Base-by-base conservation (phyloP, 2,113 vertebrate species). In the Sminthopsis crassicaudata region DNA sequence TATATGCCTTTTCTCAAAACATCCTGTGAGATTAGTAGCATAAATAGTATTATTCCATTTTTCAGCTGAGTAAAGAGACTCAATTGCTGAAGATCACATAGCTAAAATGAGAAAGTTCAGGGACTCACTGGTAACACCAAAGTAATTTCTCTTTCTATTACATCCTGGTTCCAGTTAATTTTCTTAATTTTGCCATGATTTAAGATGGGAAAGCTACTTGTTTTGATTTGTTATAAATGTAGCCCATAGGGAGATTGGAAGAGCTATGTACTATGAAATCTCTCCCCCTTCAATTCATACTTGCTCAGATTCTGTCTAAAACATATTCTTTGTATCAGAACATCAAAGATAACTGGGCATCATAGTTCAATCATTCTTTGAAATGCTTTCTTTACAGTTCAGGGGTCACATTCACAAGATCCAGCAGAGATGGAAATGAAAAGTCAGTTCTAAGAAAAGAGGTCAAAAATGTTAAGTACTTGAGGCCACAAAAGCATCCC, bases 371-470 rank as follows among this genome's bases (percentile, higher is more conserved):
- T 92, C 46, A 91, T n/a, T 95, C 60, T 94, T 92, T 95, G 53
- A 97, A 95, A 88, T 89, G 2, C 42, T 91, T 97, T 97, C 76
- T 95, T 97, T 84, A 90, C 46, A 96, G 92, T 93, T 90, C 76
- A 96, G 96, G 96, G 94, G 94, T 94, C 94, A 97, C 94, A 92
- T 52, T 94, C 92, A 53, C 91, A 67, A 90, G 25, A 67, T 95
- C 92, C 27, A 23, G 46, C 54, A 94, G 90, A 53, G 91, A 67
- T 94, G 90, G 93, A 96, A 96, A 96, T 97, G 94, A 97, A 98
- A 96, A 95, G n/a, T 90, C 90, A 97, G 60, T 95, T 96, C 84
- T 94, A 96, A 96, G 90, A 95, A 97, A 96, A 94, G 89, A 90
- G 89, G 55, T 94, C 92, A 90, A 2, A 22, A 94, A 96, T 96